These are phyloP conservation scores for Cephus runcator DNA, from an alignment of 2,888 invertebrate species.

Conservation along the genomic window DNA sequence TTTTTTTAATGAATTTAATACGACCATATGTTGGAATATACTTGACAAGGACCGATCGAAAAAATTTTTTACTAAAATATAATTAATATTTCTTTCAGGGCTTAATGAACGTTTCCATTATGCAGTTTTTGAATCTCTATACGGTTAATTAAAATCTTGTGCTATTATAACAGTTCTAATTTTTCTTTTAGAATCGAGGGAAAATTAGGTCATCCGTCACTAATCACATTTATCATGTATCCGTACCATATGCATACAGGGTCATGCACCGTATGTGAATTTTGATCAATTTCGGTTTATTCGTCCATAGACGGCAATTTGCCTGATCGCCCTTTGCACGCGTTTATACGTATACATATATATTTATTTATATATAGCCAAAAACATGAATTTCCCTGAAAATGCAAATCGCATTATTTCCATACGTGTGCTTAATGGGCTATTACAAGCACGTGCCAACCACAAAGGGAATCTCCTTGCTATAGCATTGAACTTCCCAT, in stretches of 20 bases:
- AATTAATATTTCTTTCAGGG: too few relatives aligned
- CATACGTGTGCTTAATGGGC: conserved; percentile 44
- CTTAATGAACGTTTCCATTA: too few relatives aligned
- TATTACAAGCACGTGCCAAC: conserved; percentile 53
- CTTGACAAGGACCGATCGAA: too few relatives aligned
- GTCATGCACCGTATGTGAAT: not conserved
- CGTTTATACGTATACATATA: not conserved
- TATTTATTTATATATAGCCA: not conserved
- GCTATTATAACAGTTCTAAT: too few relatives aligned
- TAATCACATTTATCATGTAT: too few relatives aligned
- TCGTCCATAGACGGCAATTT: not conserved
- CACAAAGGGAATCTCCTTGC: conserved; percentile 39
- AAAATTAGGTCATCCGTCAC: too few relatives aligned
- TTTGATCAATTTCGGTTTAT: not conserved
- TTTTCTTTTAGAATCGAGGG: too few relatives aligned
- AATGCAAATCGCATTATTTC: conserved; percentile 40
- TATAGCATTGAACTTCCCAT: not conserved
- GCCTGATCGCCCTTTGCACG: not conserved
- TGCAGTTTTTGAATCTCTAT: too few relatives aligned
- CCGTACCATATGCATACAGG: not conserved
- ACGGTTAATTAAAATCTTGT: too few relatives aligned
- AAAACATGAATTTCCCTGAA: not conserved
- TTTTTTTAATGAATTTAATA: too few relatives aligned
- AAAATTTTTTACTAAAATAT: too few relatives aligned
- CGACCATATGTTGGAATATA: too few relatives aligned